Conservation (phyloP, 2,797 vertebrate species). For the Megaceryle alcyon region DNA sequence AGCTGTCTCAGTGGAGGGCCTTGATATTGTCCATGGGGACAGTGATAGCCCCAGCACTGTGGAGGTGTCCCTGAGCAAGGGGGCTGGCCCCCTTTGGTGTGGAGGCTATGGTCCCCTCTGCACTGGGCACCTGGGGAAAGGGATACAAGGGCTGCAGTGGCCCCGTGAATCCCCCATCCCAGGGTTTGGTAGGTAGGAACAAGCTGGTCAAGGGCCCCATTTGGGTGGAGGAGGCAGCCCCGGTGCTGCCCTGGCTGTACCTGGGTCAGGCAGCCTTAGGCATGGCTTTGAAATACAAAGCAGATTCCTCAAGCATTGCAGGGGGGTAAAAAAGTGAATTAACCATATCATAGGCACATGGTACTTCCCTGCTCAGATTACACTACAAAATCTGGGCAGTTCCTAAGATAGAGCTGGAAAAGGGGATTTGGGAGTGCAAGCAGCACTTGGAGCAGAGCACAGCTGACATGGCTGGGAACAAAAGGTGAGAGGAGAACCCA, state of each 20-base stretch:
- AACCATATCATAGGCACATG: conserved; percentile 74
- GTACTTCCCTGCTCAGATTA: conserved; percentile 77
- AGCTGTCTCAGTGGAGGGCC: neutral
- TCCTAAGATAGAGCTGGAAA: conserved; percentile 59
- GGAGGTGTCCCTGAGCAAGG: neutral
- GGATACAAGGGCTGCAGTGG: neutral
- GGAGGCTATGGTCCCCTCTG: neutral
- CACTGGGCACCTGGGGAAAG: accelerated
- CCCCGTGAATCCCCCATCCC: no score
- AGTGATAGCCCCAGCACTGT: neutral
- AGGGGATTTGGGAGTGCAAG: conserved; percentile 59
- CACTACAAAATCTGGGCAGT: conserved; percentile 75
- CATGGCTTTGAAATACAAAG: conserved; percentile 50
- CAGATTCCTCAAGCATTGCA: conserved; percentile 48
- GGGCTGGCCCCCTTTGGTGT: neutral
- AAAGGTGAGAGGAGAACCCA: conserved; percentile 55
- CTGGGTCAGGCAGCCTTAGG: conserved; percentile 12
- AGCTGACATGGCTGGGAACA: conserved; percentile 66
- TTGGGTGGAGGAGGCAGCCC: neutral
- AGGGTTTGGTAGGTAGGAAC: neutral
- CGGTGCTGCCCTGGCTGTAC: neutral
- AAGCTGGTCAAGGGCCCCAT: neutral
- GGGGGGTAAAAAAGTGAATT: conserved; percentile 64
- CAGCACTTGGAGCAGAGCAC: conserved; percentile 52
- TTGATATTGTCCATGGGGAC: neutral